phyloP scores from a whole-genome alignment of 2,888 invertebrate genomes.

The Bedellia somnulentella region DNA sequence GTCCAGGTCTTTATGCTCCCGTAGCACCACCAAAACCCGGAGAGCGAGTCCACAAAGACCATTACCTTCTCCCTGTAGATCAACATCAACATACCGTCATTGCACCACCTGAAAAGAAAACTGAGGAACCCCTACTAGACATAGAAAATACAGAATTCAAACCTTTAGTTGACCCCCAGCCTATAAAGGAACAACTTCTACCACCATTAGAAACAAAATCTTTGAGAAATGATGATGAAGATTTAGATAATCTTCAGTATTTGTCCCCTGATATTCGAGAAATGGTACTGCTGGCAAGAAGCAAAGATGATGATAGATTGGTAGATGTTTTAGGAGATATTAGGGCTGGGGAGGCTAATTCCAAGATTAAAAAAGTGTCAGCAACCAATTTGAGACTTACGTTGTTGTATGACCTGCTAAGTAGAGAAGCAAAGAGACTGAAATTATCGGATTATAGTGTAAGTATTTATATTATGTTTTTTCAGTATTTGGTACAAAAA shows the following conservation, averaged over 20 bases:
- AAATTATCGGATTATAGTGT: constrained; percentile 64
- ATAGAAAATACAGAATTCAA: constrained; percentile 32
- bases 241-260: constrained; percentile 41
- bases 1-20: constrained; percentile 59
- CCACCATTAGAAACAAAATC: constrained; percentile 31
- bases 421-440: constrained; percentile 67
- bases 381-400: constrained; percentile 62
- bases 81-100: constrained; percentile 39
- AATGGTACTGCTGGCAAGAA: constrained; percentile 37
- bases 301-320: constrained; percentile 32
- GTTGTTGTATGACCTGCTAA: constrained; percentile 64
- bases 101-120: constrained; percentile 23
- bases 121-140: constrained; percentile 30
- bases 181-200: constrained; percentile 22
- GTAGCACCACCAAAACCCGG: constrained; percentile 37
- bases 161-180: constrained; percentile 36
- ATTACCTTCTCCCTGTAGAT: constrained; percentile 36
- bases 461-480: constrained; percentile 26
- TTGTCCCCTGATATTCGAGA: constrained; percentile 38
- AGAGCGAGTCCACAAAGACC: constrained; percentile 17
- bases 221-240: constrained; percentile 24
- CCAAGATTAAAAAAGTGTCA: constrained; percentile 47
- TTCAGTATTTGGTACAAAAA: too few relatives aligned
- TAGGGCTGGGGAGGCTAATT: constrained; percentile 32
- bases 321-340: constrained; percentile 38